Base-by-base conservation (phyloP, 2,113 vertebrate species). In the Campylomormyrus numenius region DNA sequence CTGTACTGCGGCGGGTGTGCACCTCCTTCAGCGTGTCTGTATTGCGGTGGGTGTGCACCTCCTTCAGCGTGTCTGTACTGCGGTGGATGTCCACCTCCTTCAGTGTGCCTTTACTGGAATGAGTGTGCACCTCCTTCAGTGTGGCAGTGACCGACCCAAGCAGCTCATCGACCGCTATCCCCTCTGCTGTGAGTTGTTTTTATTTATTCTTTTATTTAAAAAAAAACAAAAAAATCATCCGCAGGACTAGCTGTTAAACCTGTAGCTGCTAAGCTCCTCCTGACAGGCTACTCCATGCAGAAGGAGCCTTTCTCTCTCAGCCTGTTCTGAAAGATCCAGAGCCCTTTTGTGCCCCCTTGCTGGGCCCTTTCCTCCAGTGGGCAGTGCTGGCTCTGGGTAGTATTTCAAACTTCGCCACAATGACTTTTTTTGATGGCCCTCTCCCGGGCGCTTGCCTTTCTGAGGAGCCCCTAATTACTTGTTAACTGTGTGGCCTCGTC, bases 321-420 rank as follows among this genome's bases (percentile, higher is more conserved):
- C 42, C 45, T 88, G 39, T 24, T 58, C 19, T 58, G 56, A 58
- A 24, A 58, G 56, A 9, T n/a, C 42, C 46, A 17, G 48, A 77
- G 3, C 1, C 10, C 62, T 31, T 77, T 77, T 77, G 13, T 77
- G 31, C 5, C 70, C 39, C 31, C 70, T 39, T 2, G 31, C 70
- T 35, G n/a, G 66, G 31, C n/a, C 31, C 27, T 77, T 39, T 77
- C 5, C 31, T 77, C 13, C 13, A 39, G 31, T 77, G 70, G 31
- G 10, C 31, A 77, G 58, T 94, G 93, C 93, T 94, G 92, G 92
- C 91, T 92, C 93, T 94, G 94, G 94, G 93, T 95, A 95, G 95
- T 94, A 95, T 94, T 95, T 94, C 92, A 94, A 95, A 96, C 96
- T 95, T 97, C 96, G 94, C 94, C 91, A 91, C 94, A 96, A 96